Evolutionary conservation across 2,113 vertebrate genomes (phyloP).

Genomic region (Austrofundulus limnaeus): DNA sequence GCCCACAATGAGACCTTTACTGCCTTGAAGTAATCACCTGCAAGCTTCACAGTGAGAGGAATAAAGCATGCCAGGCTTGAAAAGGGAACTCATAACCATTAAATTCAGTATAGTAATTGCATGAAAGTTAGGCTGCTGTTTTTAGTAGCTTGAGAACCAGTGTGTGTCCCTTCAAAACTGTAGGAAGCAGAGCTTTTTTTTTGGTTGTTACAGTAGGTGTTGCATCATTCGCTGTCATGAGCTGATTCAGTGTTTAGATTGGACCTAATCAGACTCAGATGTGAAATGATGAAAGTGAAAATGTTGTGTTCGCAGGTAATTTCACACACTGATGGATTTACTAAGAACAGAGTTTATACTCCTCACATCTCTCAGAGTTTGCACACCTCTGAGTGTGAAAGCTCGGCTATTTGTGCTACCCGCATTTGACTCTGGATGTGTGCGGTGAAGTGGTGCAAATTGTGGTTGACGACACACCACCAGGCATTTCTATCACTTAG

Average conservation of each 20-base stretch:
- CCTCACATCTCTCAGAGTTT: constrained; percentile 5
- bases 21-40: constrained; percentile 66
- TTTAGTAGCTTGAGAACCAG: constrained; percentile 55
- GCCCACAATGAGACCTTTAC: constrained; percentile 52
- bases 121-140: constrained; percentile 67
- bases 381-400: constrained; percentile 16
- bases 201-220: constrained; percentile 44
- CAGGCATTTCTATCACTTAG: constrained; percentile 59
- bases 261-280: constrained; percentile 51
- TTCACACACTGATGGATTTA: constrained; percentile 60
- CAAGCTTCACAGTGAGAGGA: constrained; percentile 56
- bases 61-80: constrained; percentile 48
- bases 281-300: constrained; percentile 52
- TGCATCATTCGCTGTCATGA: constrained; percentile 59
- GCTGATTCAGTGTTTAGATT: constrained; percentile 41
- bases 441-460: constrained; percentile 39
- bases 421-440: constrained; percentile 43
- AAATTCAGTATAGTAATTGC: constrained; percentile 67
- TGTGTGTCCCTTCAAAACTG: constrained; percentile 55
- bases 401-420: constrained; percentile 35
- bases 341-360: constrained; percentile 32
- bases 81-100: constrained; percentile 66
- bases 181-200: constrained; percentile 40
- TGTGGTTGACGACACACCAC: constrained; percentile 42
- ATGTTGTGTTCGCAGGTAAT: constrained; percentile 34